A percentile compares a stretch with the other conserved stretches of the same genome.
Evolutionary conservation across 1,140 invertebrate species (phyloP).

Genomic region (Drosophila quadrilineata): DNA sequence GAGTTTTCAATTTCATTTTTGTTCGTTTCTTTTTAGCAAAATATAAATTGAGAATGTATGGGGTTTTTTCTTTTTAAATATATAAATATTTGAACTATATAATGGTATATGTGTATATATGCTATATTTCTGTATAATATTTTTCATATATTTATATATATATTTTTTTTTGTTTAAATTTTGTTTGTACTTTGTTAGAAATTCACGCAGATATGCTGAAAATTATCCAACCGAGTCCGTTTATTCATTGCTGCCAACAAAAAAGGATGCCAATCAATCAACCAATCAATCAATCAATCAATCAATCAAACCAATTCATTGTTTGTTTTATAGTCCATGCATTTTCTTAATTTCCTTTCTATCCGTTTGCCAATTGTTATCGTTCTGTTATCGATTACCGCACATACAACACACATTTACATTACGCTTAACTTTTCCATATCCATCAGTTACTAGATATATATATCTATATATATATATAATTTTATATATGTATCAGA

Average conservation of each 20-base stretch:
- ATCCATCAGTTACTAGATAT: no score
- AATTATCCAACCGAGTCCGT: conserved; percentile 74
- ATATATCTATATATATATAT: no score
- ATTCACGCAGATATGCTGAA: conserved; percentile 71
- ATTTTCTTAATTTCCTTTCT: no score
- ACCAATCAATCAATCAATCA: not conserved
- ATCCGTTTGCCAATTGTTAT: not conserved
- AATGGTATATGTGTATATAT: conserved; percentile 25
- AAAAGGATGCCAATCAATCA: conserved; percentile 18
- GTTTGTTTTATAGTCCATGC: no score
- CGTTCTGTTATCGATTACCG: conserved; percentile 9
- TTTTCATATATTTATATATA: conserved; percentile 44
- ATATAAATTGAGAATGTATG: conserved; percentile 18
- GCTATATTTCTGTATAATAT: no score
- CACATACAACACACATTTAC: no score
- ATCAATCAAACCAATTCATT: conserved; percentile 8
- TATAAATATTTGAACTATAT: conserved; percentile 68
- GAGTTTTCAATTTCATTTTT: not conserved
- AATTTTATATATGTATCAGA: no score
- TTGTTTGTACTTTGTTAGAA: conserved; percentile 73
- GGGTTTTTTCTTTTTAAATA: conserved; percentile 2
- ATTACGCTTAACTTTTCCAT: conserved; percentile 30
- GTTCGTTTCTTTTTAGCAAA: conserved; percentile 19
- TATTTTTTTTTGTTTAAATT: conserved; percentile 48
- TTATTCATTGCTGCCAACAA: conserved; percentile 20